Evolutionary conservation across 2,113 vertebrate species (phyloP).

Genomic region (Balaenoptera acutorostrata): DNA sequence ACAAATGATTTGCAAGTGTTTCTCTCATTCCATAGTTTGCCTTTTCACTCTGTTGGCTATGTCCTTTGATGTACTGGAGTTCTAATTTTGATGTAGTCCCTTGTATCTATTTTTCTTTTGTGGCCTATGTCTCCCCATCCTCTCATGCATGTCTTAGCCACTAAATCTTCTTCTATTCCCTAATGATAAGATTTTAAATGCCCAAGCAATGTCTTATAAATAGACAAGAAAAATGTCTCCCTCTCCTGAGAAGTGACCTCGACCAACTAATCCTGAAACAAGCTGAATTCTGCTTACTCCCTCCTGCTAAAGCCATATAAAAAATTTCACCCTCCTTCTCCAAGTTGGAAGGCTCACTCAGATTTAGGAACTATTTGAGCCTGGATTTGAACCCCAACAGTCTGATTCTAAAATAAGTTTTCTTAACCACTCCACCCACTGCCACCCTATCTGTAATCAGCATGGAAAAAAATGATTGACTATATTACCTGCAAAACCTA

Average conservation of each 20-base stretch:
- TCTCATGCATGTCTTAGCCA: background rate
- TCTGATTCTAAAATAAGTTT: background rate
- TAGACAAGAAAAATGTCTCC: background rate
- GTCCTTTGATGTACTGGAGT: background rate
- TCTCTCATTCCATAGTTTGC: background rate
- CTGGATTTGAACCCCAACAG: background rate
- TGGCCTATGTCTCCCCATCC: background rate
- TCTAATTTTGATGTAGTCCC: background rate
- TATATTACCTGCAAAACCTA: background rate
- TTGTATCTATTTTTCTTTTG: background rate
- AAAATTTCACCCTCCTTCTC: background rate
- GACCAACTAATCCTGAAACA: background rate
- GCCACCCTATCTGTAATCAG: background rate
- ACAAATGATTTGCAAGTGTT: background rate
- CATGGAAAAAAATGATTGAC: background rate
- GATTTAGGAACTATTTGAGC: background rate
- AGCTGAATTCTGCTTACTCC: background rate
- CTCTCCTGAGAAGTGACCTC: background rate
- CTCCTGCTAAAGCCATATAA: background rate
- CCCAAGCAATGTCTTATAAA: background rate
- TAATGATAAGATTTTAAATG: background rate
- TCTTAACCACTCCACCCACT: background rate
- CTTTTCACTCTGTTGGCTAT: background rate
- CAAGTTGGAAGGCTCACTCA: background rate
- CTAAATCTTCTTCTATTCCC: background rate